Percentiles rank a stretch among this genome's conserved stretches.
Conservation (phyloP, 2,888 invertebrate genomes). For the Latheticus oryzae region DNA sequence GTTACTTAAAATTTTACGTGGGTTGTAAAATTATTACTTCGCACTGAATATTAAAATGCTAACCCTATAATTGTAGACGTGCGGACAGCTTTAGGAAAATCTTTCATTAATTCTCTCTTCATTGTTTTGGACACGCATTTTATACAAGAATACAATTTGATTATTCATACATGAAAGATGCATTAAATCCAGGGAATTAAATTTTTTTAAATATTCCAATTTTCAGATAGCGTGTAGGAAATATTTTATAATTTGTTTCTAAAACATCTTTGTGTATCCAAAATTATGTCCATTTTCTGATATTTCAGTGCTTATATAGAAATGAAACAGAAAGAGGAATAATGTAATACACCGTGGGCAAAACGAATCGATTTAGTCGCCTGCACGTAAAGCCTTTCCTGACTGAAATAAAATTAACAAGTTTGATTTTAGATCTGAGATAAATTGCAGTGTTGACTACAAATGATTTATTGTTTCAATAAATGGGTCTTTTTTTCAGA, state of each 20-base stretch:
- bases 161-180: conserved; percentile 32
- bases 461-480: conserved; percentile 53
- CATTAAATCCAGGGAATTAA: conserved; percentile 20
- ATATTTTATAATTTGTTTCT: conserved; percentile 4
- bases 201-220: conserved; percentile 2
- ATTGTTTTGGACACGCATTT: conserved; percentile 34
- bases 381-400: conserved; percentile 51
- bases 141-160: conserved; percentile 20
- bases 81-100: conserved; percentile 15
- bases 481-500: conserved; percentile 43
- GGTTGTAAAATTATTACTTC: conserved; percentile 27
- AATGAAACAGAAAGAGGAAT: conserved; percentile 34
- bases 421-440: conserved; percentile 54
- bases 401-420: conserved; percentile 54
- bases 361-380: conserved; percentile 48
- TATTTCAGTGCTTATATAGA: conserved; percentile 27
- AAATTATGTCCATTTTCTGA: conserved; percentile 22
- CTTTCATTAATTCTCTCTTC: conserved; percentile 33
- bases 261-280: conserved; percentile 3
- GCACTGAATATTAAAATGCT: conserved; percentile 26
- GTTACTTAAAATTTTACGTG: conserved; percentile 21
- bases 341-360: conserved; percentile 29
- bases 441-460: conserved; percentile 55
- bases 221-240: conserved; percentile 4
- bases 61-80: conserved; percentile 29